phyloP scores from a whole-genome alignment of 1,140 invertebrate genomes.

The Bombus vancouverensis region DNA sequence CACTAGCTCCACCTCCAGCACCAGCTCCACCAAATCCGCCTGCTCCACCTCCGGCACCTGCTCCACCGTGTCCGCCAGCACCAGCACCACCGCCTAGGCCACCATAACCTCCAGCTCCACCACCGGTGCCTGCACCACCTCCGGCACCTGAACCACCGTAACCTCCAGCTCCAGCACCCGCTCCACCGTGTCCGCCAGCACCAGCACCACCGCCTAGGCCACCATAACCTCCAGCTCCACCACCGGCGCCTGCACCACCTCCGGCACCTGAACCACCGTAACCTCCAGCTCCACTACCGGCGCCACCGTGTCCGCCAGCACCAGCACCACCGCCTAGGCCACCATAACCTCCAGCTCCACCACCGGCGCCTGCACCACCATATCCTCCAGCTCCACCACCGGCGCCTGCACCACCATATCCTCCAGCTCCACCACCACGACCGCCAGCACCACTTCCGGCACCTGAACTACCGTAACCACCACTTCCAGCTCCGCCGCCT shows the following conservation, averaged over 20 bases:
- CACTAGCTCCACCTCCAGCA: neutral
- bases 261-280: no score
- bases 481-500: no score
- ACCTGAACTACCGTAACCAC: neutral
- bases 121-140: neutral
- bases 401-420: neutral
- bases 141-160: no score
- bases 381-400: no score
- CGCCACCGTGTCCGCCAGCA: neutral
- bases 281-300: neutral
- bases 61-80: neutral
- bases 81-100: neutral
- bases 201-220: neutral
- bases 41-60: conserved; percentile 39
- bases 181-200: neutral
- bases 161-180: neutral
- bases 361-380: neutral
- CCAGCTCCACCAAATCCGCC: conserved; percentile 32
- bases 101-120: neutral
- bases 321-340: neutral
- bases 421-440: neutral
- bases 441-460: conserved; percentile 1
- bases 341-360: conserved; percentile 5
- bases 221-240: neutral
- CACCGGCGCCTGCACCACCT: neutral